A percentile compares a stretch with the other conserved stretches of the same genome.
Conservation (phyloP, 2,888 invertebrate species). For the Girardia tigrina region DNA sequence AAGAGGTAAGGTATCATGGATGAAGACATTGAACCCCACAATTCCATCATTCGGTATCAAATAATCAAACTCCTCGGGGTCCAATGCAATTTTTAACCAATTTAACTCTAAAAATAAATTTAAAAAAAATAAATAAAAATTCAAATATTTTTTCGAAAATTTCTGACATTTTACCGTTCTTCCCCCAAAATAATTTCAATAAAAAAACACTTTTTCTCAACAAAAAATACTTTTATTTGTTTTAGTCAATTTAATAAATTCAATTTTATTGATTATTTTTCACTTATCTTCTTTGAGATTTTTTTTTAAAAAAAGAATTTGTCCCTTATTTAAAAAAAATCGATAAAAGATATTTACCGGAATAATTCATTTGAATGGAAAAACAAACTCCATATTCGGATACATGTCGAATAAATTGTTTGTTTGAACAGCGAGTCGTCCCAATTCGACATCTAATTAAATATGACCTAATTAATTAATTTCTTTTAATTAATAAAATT, state of each 20-base stretch:
- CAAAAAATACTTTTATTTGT: not conserved
- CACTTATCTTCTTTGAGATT: too few relatives aligned
- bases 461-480: too few relatives aligned
- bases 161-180: too few relatives aligned
- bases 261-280: too few relatives aligned
- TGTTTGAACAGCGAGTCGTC: not conserved
- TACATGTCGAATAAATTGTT: constrained; percentile 1
- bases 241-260: too few relatives aligned
- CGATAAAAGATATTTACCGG: not conserved
- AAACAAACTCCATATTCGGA: constrained; percentile 5
- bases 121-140: not conserved
- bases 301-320: not conserved
- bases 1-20: not conserved
- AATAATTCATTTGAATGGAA: not conserved
- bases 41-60: not conserved
- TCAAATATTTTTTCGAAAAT: not conserved
- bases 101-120: not conserved
- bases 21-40: not conserved
- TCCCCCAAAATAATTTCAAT: too few relatives aligned
- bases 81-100: not conserved
- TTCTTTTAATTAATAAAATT: too few relatives aligned
- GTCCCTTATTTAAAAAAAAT: not conserved
- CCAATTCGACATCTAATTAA: constrained; percentile 12
- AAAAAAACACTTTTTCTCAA: too few relatives aligned
- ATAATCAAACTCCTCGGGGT: not conserved